A percentile compares a stretch with the other conserved stretches of the same genome.
phyloP scores from a whole-genome alignment of 2,113 vertebrate species.

The Otis tarda region DNA sequence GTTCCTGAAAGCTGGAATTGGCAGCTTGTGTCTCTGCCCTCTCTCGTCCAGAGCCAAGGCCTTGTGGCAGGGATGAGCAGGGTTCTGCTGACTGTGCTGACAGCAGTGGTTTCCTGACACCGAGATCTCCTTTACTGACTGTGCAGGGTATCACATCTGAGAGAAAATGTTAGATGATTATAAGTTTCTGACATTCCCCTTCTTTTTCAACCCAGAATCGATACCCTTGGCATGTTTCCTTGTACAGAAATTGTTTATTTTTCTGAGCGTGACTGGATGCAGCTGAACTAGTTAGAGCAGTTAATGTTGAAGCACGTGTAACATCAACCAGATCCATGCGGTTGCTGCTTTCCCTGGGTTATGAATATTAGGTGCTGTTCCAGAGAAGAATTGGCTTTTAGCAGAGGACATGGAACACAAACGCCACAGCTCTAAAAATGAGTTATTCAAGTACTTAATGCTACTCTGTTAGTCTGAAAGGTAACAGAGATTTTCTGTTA shows the following conservation, averaged over 20 bases:
- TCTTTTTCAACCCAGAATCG: neutral
- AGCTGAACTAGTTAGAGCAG: neutral
- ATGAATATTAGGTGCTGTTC: neutral
- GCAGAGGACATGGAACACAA: neutral
- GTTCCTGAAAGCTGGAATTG: neutral
- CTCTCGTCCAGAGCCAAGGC: neutral
- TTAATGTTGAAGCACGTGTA: fast-evolving
- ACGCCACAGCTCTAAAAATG: neutral
- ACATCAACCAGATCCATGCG: neutral
- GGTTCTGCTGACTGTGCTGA: neutral
- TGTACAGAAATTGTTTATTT: neutral
- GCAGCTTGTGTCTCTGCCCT: neutral
- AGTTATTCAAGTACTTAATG: neutral
- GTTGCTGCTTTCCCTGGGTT: neutral
- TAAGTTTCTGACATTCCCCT: neutral
- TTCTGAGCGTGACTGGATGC: fast-evolving
- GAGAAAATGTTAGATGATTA: neutral
- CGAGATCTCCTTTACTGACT: neutral
- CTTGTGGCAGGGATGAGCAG: neutral
- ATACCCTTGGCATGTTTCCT: neutral
- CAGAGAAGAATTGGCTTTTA: neutral
- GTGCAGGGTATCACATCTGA: fast-evolving
- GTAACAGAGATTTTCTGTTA: neutral
- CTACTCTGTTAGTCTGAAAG: neutral
- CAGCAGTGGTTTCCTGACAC: neutral